These are phyloP conservation scores for Diuraphis noxia DNA, from an alignment of 1,140 invertebrate species.

Conservation along the genomic window DNA sequence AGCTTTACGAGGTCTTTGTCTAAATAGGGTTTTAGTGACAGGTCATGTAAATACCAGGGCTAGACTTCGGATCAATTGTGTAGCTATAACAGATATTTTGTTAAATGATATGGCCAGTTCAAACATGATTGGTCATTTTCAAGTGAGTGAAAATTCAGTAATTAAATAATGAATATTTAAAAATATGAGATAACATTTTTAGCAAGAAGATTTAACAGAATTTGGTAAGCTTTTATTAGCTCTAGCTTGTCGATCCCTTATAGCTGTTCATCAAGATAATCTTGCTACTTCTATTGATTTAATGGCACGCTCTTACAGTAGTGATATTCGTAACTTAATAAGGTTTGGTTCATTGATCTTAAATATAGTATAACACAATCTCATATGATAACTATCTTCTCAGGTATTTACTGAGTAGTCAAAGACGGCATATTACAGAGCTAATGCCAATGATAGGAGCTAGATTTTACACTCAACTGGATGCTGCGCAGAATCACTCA, in stretches of 20 bases:
- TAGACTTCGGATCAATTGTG: slow-evolving; percentile 77
- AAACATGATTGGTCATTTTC: slow-evolving; percentile 78
- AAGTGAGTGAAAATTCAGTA: slow-evolving; percentile 58
- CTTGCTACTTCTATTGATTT: slow-evolving; percentile 86
- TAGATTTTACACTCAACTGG: slow-evolving; percentile 85
- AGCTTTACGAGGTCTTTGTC: slow-evolving; percentile 77
- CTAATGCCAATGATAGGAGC: slow-evolving; percentile 99
- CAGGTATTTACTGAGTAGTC: slow-evolving; percentile 77
- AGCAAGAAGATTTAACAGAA: slow-evolving; percentile 89
- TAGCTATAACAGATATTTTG: slow-evolving; percentile 82
- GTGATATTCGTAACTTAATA: slow-evolving; percentile 91
- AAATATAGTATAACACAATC: background rate
- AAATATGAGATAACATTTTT: slow-evolving; percentile 49
- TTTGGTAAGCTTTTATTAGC: slow-evolving; percentile 90
- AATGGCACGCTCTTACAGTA: slow-evolving; percentile 84
- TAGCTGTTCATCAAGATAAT: slow-evolving; percentile 83
- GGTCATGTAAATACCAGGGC: slow-evolving; percentile 64
- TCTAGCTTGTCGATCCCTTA: slow-evolving; percentile 85
- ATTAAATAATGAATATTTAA: background rate
- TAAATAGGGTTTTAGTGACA: slow-evolving; percentile 79
- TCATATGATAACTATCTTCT: slow-evolving; percentile 1
- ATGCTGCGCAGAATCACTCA: slow-evolving; percentile 81
- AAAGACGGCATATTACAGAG: slow-evolving; percentile 84
- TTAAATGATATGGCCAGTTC: slow-evolving; percentile 71
- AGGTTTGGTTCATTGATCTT: slow-evolving; percentile 68